phyloP scores from a whole-genome alignment of 2,888 invertebrate species.

The Capitulum mitella region DNA sequence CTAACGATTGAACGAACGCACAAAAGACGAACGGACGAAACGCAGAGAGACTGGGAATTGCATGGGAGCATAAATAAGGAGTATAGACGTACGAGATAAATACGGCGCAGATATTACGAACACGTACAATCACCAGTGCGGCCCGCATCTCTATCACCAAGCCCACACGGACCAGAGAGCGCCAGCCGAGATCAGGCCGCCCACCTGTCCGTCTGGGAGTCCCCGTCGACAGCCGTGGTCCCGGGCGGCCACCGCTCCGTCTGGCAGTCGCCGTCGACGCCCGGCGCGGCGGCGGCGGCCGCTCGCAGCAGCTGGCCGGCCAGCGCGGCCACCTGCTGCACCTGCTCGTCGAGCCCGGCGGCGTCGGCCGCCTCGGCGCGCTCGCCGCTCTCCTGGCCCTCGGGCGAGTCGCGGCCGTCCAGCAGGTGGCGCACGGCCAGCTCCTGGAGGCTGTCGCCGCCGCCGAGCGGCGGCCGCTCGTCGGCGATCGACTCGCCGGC shows the following conservation, averaged over 20 bases:
- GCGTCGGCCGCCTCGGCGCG: not conserved
- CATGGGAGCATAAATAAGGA: too few species aligned
- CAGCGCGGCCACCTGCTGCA: not conserved
- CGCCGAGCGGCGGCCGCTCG: slow-evolving; percentile 3
- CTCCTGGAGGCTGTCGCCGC: slow-evolving; percentile 20
- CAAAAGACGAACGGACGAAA: too few species aligned
- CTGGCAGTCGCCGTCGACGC: not conserved
- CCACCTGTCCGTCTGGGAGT: not conserved
- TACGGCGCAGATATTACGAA: too few species aligned
- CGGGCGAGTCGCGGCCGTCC: slow-evolving; percentile 5
- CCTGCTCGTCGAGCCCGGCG: slow-evolving; percentile 2
- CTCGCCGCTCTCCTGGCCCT: not conserved
- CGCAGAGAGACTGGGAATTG: too few species aligned
- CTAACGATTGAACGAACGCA: too few species aligned
- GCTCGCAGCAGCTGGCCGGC: not conserved
- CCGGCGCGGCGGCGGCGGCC: not conserved
- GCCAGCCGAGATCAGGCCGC: too few species aligned
- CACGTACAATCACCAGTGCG: too few species aligned
- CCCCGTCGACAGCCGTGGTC: too few species aligned
- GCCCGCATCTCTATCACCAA: too few species aligned
- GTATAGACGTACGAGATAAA: too few species aligned
- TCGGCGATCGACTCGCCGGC: slow-evolving; percentile 6
- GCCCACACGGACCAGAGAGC: too few species aligned
- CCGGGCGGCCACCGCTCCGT: not conserved
- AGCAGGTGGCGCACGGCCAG: slow-evolving; percentile 12